Conservation (phyloP, 1,140 invertebrate species). For the Lordiphosa collinella region DNA sequence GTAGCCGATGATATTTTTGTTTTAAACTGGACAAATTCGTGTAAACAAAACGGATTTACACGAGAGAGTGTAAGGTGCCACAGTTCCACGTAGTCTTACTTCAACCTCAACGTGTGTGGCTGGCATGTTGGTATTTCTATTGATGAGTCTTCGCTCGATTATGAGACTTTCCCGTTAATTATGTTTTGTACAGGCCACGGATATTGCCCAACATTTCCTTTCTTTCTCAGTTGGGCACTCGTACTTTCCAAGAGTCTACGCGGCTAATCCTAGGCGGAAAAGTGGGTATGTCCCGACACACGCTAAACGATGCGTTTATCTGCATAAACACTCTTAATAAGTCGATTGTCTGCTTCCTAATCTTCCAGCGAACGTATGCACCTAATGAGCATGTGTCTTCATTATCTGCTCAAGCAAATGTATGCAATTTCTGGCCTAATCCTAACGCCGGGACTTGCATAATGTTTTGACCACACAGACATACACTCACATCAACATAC, state of each 20-base stretch:
- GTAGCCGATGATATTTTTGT: background rate
- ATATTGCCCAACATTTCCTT: slow-evolving; percentile 45
- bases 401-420: slow-evolving; percentile 46
- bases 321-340: slow-evolving; percentile 77
- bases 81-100: slow-evolving; percentile 20
- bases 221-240: too few species aligned
- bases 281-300: slow-evolving; percentile 76
- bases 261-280: slow-evolving; percentile 59
- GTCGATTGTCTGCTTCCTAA: slow-evolving; percentile 63
- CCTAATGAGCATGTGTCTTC: slow-evolving; percentile 46
- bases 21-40: slow-evolving; percentile 55
- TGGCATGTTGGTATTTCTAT: slow-evolving; percentile 48
- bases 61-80: slow-evolving; percentile 29
- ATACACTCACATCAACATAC: slow-evolving; percentile 3
- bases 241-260: slow-evolving; percentile 52
- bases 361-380: slow-evolving; percentile 29
- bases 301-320: slow-evolving; percentile 78
- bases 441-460: slow-evolving; percentile 65
- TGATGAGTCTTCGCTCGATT: slow-evolving; percentile 27
- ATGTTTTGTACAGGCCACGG: slow-evolving; percentile 41
- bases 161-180: slow-evolving; percentile 53
- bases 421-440: slow-evolving; percentile 57
- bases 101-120: slow-evolving; percentile 46
- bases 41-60: slow-evolving; percentile 47
- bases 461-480: slow-evolving; percentile 25